phyloP scores from a whole-genome alignment of 1,140 invertebrate genomes.

The Cheumatopsyche charites region DNA sequence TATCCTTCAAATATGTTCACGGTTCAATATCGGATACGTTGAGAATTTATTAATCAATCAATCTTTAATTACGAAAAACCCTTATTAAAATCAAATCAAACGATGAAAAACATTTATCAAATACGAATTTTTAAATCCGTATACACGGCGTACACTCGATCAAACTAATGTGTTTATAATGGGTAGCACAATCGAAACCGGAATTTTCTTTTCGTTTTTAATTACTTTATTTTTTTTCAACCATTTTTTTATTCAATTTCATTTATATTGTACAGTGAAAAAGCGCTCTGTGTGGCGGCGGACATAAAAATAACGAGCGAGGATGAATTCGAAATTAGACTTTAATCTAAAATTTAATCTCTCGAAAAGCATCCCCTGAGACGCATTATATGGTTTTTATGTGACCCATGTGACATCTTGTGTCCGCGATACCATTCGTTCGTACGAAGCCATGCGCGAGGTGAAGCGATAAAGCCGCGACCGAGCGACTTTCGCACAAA shows the following conservation, averaged over 20 bases:
- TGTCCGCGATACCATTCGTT: not conserved
- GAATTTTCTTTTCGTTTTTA: not conserved
- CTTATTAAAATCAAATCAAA: constrained; percentile 24
- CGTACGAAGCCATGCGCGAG: constrained; percentile 5
- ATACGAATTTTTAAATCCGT: not conserved
- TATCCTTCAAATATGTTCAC: not conserved
- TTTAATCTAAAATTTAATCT: constrained; percentile 28
- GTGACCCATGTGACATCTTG: constrained; percentile 20
- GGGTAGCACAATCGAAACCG: not conserved
- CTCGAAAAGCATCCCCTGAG: constrained; percentile 1
- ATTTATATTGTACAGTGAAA: not conserved
- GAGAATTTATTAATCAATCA: constrained; percentile 14
- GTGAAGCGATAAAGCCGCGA: constrained; percentile 11
- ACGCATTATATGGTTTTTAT: constrained; percentile 13
- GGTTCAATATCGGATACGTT: not conserved
- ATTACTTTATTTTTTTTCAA: not conserved
- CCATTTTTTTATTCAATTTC: not conserved
- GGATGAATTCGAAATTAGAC: constrained; percentile 20
- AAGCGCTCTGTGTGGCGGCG: not conserved
- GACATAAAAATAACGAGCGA: not conserved
- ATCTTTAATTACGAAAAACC: not conserved
- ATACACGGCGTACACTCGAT: not conserved
- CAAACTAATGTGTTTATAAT: constrained; percentile 13
- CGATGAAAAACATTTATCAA: constrained; percentile 21
- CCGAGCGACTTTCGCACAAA: not conserved